Evolutionary conservation across 2,888 invertebrate species (phyloP).

Genomic region (Thereva unica): DNA sequence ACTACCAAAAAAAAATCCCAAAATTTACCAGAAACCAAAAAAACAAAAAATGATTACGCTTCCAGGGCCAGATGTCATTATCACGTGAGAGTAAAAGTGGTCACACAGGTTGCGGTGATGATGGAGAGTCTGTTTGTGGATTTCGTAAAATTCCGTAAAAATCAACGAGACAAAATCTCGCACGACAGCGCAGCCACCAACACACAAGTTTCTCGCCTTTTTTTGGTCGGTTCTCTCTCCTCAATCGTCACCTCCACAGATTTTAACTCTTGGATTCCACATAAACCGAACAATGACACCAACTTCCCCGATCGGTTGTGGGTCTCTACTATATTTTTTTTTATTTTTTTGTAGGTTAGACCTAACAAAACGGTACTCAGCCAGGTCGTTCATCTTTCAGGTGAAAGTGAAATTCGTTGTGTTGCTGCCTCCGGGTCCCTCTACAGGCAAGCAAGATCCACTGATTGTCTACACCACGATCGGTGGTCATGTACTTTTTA

Average conservation of each 20-base stretch:
- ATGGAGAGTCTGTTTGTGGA: neutral
- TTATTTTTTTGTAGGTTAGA: conserved; percentile 2
- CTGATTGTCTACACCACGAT: no score
- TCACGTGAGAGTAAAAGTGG: conserved; percentile 32
- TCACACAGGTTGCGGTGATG: conserved; percentile 15
- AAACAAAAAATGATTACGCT: neutral
- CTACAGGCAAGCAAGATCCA: neutral
- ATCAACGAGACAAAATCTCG: no score
- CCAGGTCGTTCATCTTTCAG: conserved; percentile 13
- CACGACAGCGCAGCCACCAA: conserved; percentile 1
- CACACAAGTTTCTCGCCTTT: neutral
- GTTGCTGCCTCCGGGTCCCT: neutral
- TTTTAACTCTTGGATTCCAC: no score
- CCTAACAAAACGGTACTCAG: no score
- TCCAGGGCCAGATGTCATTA: conserved; percentile 34
- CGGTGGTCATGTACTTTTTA: no score
- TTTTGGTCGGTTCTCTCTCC: neutral
- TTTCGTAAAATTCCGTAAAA: neutral
- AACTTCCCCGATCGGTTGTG: conserved; percentile 4
- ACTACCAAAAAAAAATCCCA: no score
- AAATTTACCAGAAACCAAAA: no score
- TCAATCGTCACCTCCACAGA: no score
- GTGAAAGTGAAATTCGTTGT: conserved; percentile 21
- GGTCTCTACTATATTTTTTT: conserved; percentile 9
- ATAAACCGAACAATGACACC: conserved; percentile 28